phyloP scores from a whole-genome alignment of 1,140 invertebrate genomes.

The Macrocentrus cingulum region DNA sequence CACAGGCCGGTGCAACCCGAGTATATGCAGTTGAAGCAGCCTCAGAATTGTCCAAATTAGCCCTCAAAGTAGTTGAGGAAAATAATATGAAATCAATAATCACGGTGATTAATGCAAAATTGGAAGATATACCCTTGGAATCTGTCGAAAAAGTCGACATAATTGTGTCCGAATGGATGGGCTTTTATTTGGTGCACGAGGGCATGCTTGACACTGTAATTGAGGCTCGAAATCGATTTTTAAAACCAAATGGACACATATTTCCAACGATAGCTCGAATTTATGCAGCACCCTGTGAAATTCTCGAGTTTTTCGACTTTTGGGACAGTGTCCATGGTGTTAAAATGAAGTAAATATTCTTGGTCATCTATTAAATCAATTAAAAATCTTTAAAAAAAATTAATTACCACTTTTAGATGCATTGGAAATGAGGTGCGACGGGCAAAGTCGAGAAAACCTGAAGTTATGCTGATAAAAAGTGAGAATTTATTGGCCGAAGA shows the following conservation, averaged over 20 bases:
- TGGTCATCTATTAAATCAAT: slow-evolving; percentile 59
- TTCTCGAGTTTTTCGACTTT: slow-evolving; percentile 72
- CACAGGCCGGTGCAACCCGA: slow-evolving; percentile 85
- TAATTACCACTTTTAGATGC: slow-evolving; percentile 33
- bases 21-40: slow-evolving; percentile 94
- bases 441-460: slow-evolving; percentile 45
- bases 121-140: slow-evolving; percentile 82
- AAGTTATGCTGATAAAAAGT: slow-evolving; percentile 43
- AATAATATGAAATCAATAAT: slow-evolving; percentile 68
- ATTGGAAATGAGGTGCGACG: slow-evolving; percentile 41
- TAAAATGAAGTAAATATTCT: slow-evolving; percentile 85
- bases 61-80: slow-evolving; percentile 77
- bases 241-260: slow-evolving; percentile 69
- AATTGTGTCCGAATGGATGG: slow-evolving; percentile 99
- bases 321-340: slow-evolving; percentile 96
- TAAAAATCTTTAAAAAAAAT: too few species aligned
- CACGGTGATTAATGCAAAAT: slow-evolving; percentile 71
- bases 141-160: slow-evolving; percentile 83
- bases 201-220: slow-evolving; percentile 95
- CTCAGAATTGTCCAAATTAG: slow-evolving; percentile 80
- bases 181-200: slow-evolving; percentile 97
- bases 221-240: slow-evolving; percentile 86
- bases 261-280: slow-evolving; percentile 59
- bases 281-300: slow-evolving; percentile 65
- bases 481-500: slow-evolving; percentile 55